These are phyloP conservation scores for Dermatemys mawii DNA, from an alignment of 2,113 vertebrate species.

Conservation along the genomic window DNA sequence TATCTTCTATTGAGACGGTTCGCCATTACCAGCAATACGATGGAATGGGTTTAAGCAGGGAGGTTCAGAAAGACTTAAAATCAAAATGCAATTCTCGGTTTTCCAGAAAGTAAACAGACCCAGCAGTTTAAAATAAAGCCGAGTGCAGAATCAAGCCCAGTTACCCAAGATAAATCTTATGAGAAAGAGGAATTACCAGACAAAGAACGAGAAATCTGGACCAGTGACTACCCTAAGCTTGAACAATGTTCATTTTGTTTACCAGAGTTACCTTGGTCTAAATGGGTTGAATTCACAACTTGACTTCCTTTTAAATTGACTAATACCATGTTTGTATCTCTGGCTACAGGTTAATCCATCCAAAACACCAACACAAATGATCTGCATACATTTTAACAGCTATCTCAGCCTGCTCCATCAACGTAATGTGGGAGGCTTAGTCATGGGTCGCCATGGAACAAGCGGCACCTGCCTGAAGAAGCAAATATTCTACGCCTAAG, in stretches of 20 bases:
- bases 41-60: neutral
- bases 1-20: neutral
- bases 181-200: neutral
- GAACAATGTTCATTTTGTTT: neutral
- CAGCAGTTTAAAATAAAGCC: neutral
- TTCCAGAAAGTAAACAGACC: neutral
- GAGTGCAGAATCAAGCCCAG: neutral
- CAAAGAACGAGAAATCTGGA: neutral
- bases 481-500: accelerated
- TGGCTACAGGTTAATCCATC: neutral
- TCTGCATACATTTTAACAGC: neutral
- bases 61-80: neutral
- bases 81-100: neutral
- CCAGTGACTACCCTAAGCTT: neutral
- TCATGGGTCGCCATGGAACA: accelerated
- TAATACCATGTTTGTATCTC: accelerated
- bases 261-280: neutral
- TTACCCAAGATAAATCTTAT: neutral
- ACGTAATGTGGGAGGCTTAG: neutral
- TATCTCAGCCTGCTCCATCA: accelerated
- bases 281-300: accelerated
- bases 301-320: neutral
- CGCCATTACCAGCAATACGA: neutral
- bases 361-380: neutral
- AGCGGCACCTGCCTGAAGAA: accelerated